Base-by-base conservation (phyloP, 2,113 vertebrate species). In the Solea solea region DNA sequence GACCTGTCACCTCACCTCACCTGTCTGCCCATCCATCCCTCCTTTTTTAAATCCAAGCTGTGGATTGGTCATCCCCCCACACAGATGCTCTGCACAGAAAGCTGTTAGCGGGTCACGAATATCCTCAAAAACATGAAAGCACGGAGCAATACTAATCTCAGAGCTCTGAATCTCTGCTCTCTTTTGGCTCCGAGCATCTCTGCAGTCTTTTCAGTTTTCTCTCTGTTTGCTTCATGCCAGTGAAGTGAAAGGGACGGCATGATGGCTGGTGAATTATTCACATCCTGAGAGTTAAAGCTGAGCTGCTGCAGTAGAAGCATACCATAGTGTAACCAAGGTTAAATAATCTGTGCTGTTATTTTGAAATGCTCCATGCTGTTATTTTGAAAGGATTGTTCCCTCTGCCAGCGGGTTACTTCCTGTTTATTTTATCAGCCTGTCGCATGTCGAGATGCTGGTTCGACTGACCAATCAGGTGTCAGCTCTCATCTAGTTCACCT, bases 221-320 rank as follows among this genome's bases (percentile, higher is more conserved):
- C 65, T 69, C 45, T 67, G 65, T 57, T 54, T 63, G 64, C 61
- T 64, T 76, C 46, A 58, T 68, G 61, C 66, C 50, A 65, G 57
- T 63, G 69, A 69, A 81, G 76, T 77, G 9, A 59, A 80, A 73
- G 58, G 50, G 69, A 69, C 62, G 68, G 83, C 68, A 81, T 39
- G 59, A 74, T 84, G 81, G 76, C 78, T 64, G 57, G 78, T 88
- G 73, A 86, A 88, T 88, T 88, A 88, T 88, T 88, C 74, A 80
- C 60, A 82, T 72, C 7, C 57, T 55, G 34, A 55, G 65, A 69
- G 69, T 78, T 61, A 52, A 74, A 71, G 49, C 55, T 16, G 52
- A 63, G n/a, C 71, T 78, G 56, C 56, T 57, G 56, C 58, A 68
- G 58, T 34, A 34, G 34, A 6, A 34, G 34, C 53, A 65, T 69